Evolutionary conservation across 2,888 invertebrate genomes (phyloP), one percentile per base, ranked within the genome.

Genomic region (Chouioia cunea): DNA sequence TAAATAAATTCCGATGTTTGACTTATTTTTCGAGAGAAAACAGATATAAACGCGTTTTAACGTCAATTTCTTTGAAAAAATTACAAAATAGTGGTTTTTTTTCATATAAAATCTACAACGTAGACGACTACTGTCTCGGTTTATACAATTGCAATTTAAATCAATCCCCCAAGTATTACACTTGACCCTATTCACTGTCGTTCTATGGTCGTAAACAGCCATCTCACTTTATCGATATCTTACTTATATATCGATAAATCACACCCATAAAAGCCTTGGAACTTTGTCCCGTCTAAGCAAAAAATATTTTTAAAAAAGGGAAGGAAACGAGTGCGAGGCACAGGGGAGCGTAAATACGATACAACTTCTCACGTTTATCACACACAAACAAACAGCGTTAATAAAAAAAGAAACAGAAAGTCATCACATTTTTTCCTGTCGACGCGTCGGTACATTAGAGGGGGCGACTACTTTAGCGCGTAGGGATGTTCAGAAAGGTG

Each of bases 401-500:
- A 60, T 59, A 65, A 65, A 70, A 70, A 70, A 60, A 56, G 65
- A 70, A 70, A 70, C 65, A 53, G 53, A 59, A 16, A 23, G 56
- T 46, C 54, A 53, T 18, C 48, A 53, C 47, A 23, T 46, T 43
- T 53, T 36, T 46, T 20, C 44, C 2, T 14, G 15, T 57, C 44
- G 50, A 53, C 70, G 65, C 65, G 57, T 73, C 65, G 60, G 65
- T 67, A 69, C 67, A 46, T 20, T 64, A 22, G 60, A 53, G 69
- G 10, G 62, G 47, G 54, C 52, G 65, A 71, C 50, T n/a, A 14
- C 12, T 16, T 48, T n/a, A 14, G 16, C 8, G 62, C 16, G 60
- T 59, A 20, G 72, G 62, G 68, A 58, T 71, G 63, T 63, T 60
- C 58, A 18, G 82, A 82, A 82, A 81, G 81, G 82, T 85, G 83